Evolutionary conservation across 2,113 vertebrate species (phyloP).

Genomic region (Crotalus viridis): DNA sequence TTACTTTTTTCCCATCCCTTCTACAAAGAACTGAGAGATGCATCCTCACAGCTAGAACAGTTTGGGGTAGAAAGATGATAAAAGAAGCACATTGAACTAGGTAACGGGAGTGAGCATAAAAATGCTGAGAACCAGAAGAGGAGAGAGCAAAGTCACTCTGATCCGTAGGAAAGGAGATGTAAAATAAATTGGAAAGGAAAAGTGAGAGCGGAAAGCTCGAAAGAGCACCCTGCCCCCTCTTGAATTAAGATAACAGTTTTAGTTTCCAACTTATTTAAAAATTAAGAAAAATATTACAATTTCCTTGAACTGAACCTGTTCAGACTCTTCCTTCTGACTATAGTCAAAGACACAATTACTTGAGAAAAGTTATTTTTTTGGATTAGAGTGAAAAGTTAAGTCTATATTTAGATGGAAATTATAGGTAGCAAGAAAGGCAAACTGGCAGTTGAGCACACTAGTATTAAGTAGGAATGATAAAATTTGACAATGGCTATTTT

Average conservation of each 20-base stretch:
- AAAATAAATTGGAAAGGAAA: background rate
- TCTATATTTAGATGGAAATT: background rate
- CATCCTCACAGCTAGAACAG: background rate
- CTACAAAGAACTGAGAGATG: background rate
- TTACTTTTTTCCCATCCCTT: background rate
- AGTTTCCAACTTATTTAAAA: background rate
- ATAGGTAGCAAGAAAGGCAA: background rate
- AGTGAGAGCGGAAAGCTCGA: background rate
- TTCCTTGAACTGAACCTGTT: background rate
- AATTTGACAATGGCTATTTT: background rate
- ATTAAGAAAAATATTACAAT: background rate
- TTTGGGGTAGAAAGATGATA: background rate
- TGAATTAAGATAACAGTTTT: background rate
- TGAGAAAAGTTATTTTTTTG: background rate
- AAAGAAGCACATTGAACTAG: background rate
- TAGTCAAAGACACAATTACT: background rate
- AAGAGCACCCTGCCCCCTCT: background rate
- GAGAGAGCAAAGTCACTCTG: background rate
- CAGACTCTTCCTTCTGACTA: background rate
- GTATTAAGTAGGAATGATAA: background rate
- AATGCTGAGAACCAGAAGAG: background rate
- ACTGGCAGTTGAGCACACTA: background rate
- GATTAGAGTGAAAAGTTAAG: background rate
- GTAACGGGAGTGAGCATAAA: background rate
- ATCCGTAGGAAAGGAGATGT: background rate